Base-by-base conservation (phyloP, 92 coral and sea anemone species). In the Palythoa caribaeorum region DNA sequence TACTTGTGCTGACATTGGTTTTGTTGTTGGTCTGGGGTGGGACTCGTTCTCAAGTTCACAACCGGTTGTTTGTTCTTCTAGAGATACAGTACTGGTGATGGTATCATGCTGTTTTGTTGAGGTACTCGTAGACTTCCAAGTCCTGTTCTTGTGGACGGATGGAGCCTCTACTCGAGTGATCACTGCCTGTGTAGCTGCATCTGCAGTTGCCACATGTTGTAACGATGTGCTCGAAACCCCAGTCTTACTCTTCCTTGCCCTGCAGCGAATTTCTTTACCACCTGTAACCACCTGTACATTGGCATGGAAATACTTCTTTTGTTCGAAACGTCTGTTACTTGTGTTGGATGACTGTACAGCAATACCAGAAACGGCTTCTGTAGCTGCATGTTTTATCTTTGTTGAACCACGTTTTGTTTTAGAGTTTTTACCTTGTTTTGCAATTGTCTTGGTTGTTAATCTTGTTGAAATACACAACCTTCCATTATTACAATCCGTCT, bases 211-310 rank as follows among this genome's bases (percentile, higher is more conserved):
- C 85, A 38, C 69, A 62, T 28, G 57, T 12, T 38, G 20, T 48
- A 15, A 50, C 4, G 73, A 48, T 20, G 28, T 63, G 10, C n/a
- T 17, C 13, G 50, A 38, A 10, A 38, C 11, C 9, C 13, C 71
- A 47, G 38, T 17, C 13, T 10, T n/a, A 51, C 48, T 53, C 48
- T 10, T 76, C 17, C 51, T 21, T 44, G 10, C 16, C 6, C 47
- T 38, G 10, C n/a, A 40, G n/a, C 54, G 20, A 21, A 65, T 19
- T 65, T 66, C 85, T 9, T 39, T 44, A 57, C 38, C 85, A 40
- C 73, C 85, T 38, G 28, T 80, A 8, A 20, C 85, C 37, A 9
- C 85, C 63, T 80, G 85, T 3, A 80, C 73, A 63, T 74, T 40
- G 10, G 75, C 85, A 80, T 80, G 55, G 21, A 21, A 55, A 12